Evolutionary conservation across 2,113 vertebrate species (phyloP).

Genomic region (Noctilio leporinus): DNA sequence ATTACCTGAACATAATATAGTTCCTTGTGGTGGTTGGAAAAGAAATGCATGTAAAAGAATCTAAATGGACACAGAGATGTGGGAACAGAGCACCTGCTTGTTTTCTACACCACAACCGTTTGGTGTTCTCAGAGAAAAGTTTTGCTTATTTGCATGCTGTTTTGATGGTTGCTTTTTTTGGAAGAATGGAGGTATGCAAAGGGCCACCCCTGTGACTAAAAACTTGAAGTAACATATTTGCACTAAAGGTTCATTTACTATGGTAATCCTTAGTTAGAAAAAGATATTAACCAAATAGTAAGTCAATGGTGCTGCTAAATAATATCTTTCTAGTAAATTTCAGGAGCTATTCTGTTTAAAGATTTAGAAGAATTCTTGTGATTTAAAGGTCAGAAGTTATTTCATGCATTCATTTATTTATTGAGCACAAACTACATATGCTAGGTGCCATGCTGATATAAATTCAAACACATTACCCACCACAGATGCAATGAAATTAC

Average conservation of each 20-base stretch:
- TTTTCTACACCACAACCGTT: constrained; percentile 7
- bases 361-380: background rate
- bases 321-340: background rate
- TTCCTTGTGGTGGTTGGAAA: background rate
- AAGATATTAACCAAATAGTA: background rate
- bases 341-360: background rate
- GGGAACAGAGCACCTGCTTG: background rate
- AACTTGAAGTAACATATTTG: background rate
- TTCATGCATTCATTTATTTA: background rate
- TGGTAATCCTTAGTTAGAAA: background rate
- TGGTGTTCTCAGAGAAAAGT: background rate
- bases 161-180: background rate
- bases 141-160: background rate
- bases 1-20: background rate
- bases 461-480: background rate
- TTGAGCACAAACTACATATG: background rate
- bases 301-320: background rate
- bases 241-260: background rate
- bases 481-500: background rate
- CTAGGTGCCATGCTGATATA: background rate
- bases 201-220: background rate
- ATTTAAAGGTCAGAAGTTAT: background rate
- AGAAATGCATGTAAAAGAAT: constrained; percentile 28
- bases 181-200: background rate
- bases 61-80: background rate